Base-by-base conservation (phyloP, 2,888 invertebrate genomes). In the Rhagonycha lutea region DNA sequence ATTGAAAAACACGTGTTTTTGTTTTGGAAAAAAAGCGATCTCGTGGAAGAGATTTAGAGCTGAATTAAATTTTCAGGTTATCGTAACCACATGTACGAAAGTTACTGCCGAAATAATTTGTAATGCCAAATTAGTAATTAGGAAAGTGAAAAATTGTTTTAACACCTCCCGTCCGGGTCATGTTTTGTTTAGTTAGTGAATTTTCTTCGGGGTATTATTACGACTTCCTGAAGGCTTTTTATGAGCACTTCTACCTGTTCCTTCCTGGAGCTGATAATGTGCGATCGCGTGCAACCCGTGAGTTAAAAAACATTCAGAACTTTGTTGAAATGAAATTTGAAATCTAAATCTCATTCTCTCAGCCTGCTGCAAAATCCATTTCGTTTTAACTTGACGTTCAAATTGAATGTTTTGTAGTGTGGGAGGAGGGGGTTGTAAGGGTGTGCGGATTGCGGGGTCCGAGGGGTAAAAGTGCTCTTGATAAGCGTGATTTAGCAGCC, bases 401-500 rank as follows among this genome's bases (percentile, higher is more conserved):
- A 90, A 90, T 90, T 89, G 89, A 90, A 90, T 89, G 89, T 89
- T 90, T 90, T 89, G 89, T 89, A 89, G 89, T 87, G 87, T 83
- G 83, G 84, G 80, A 82, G 81, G 85, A 84, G 83, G 81, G 81
- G 81, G 79, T 80, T 80, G 74, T 81, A 75, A 82, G 80, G 79
- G 81, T 79, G 81, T 79, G 81, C 69, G 79, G 76, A 72, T 77
- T 76, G 79, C 77, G 77, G 78, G 80, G 80, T 78, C 47, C 77
- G 82, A 79, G 84, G 85, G 86, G 87, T 86, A 86, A 87, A 88
- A 88, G 88, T 88, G 88, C 88, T 89, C 88, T 89, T 89, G 89
- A 89, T 88, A 88, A 89, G 89, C 92, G 92, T 92, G 92, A 92
- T 92, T 92, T 92, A 92, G 92, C 92, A 92, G 92, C 92, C 92